phyloP scores from a whole-genome alignment of 1,140 invertebrate species.

The Ips typographus region DNA sequence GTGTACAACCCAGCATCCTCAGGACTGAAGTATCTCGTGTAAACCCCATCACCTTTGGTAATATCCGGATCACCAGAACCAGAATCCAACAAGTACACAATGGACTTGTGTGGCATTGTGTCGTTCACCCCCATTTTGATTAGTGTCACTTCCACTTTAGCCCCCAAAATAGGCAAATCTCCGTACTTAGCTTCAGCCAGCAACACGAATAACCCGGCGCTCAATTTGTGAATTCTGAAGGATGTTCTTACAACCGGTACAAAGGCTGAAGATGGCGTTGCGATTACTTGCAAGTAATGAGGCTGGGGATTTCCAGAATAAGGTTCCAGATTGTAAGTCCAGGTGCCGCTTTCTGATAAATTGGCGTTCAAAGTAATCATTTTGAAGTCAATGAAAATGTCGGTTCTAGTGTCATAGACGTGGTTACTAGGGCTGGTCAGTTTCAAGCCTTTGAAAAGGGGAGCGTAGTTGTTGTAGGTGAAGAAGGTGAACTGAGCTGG shows the following conservation, averaged over 20 bases:
- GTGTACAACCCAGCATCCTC: conserved; percentile 55
- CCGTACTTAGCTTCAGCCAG: conserved; percentile 59
- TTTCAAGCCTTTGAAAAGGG: conserved; percentile 53
- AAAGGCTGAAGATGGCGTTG: conserved; percentile 51
- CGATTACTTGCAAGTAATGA: conserved; percentile 59
- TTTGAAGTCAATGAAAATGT: conserved; percentile 55
- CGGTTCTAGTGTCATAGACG: conserved; percentile 51
- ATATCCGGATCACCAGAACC: conserved; percentile 68
- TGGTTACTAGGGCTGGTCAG: conserved; percentile 55
- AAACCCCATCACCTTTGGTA: conserved; percentile 65
- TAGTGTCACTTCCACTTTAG: conserved; percentile 57
- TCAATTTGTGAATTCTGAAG: conserved; percentile 51
- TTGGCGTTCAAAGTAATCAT: conserved; percentile 56
- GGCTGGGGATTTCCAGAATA: conserved; percentile 60
- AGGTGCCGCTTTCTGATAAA: conserved; percentile 60
- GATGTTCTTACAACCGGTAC: conserved; percentile 51
- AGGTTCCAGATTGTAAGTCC: conserved; percentile 61
- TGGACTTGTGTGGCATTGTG: conserved; percentile 51
- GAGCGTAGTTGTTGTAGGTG: conserved; percentile 54
- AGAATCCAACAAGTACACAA: conserved; percentile 60
- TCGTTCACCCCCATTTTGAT: conserved; percentile 51
- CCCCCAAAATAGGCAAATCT: conserved; percentile 55
- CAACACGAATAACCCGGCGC: conserved; percentile 52
- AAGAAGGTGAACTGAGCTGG: conserved; percentile 55
- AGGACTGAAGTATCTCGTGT: conserved; percentile 64